Conservation (phyloP, 1,140 invertebrate genomes). For the Micrasema minimum region DNA sequence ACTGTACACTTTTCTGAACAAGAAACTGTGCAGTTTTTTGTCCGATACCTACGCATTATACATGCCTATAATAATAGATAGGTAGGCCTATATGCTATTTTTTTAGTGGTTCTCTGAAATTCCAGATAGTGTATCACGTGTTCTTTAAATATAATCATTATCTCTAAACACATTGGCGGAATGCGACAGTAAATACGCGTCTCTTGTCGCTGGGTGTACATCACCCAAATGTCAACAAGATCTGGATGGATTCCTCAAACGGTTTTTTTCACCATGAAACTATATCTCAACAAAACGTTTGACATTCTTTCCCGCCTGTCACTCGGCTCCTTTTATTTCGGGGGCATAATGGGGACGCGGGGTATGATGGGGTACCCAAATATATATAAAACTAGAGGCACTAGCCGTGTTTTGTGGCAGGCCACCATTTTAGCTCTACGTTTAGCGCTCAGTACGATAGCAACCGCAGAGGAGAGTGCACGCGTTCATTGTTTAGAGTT, state of each 20-base stretch:
- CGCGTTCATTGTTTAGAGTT: not conserved
- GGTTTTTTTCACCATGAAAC: slow-evolving; percentile 25
- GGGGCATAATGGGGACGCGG: not conserved
- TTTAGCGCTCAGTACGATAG: not conserved
- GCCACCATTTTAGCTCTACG: too few relatives aligned
- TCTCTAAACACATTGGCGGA: slow-evolving; percentile 13
- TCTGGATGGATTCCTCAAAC: slow-evolving; percentile 13
- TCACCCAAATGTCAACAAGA: slow-evolving; percentile 6
- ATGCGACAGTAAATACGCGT: slow-evolving; percentile 5
- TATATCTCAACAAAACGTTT: slow-evolving; percentile 30
- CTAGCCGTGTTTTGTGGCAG: not conserved
- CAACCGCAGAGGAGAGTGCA: not conserved
- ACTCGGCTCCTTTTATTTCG: not conserved
- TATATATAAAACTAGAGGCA: not conserved
- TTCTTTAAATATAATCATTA: slow-evolving; percentile 3
- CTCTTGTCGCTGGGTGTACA: not conserved
- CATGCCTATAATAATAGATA: too few relatives aligned
- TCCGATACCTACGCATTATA: too few relatives aligned
- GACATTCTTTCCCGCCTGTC: slow-evolving; percentile 7
- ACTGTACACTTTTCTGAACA: too few relatives aligned
- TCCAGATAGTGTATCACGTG: not conserved
- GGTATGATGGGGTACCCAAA: not conserved
- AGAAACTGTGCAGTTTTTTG: too few relatives aligned
- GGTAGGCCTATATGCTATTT: not conserved
- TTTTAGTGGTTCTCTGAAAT: not conserved